phyloP scores from a whole-genome alignment of 2,113 vertebrate genomes.

The Chaenocephalus aceratus region DNA sequence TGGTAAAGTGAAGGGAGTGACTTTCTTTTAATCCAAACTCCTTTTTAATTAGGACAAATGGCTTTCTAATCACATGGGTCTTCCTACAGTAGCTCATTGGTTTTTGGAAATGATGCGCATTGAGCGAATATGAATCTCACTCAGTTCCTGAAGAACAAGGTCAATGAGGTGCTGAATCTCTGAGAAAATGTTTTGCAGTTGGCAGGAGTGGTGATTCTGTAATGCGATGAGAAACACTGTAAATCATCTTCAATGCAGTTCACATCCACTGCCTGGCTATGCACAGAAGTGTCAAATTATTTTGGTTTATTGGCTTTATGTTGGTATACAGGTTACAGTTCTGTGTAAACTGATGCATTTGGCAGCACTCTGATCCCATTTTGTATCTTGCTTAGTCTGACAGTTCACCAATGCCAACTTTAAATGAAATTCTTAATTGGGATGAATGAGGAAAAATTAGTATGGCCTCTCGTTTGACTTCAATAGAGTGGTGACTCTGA shows the following conservation, averaged over 20 bases:
- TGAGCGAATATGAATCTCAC: constrained; percentile 12
- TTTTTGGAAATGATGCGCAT: constrained; percentile 10
- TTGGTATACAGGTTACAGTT: not conserved
- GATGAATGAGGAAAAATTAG: not conserved
- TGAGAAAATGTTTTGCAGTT: constrained; percentile 1
- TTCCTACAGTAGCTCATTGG: not conserved
- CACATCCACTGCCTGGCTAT: not conserved
- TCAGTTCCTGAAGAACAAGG: constrained; percentile 8
- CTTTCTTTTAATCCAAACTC: constrained; percentile 24
- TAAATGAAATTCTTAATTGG: not conserved
- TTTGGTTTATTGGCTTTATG: not conserved
- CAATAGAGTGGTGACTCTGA: too few relatives aligned
- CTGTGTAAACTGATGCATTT: not conserved
- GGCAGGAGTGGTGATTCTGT: not conserved
- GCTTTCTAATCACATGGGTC: not conserved
- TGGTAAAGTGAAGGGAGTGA: constrained; percentile 9
- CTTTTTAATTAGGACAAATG: constrained; percentile 38
- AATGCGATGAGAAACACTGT: not conserved
- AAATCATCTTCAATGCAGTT: not conserved
- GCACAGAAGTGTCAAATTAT: not conserved
- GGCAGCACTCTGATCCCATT: not conserved
- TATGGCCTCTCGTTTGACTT: too few relatives aligned
- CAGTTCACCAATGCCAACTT: not conserved
- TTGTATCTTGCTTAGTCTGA: not conserved
- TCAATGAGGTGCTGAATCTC: constrained; percentile 10